Evolutionary conservation across 2,797 vertebrate genomes (phyloP), one percentile per base, ranked within the genome.

Genomic region (Myiotriccus ornatus): DNA sequence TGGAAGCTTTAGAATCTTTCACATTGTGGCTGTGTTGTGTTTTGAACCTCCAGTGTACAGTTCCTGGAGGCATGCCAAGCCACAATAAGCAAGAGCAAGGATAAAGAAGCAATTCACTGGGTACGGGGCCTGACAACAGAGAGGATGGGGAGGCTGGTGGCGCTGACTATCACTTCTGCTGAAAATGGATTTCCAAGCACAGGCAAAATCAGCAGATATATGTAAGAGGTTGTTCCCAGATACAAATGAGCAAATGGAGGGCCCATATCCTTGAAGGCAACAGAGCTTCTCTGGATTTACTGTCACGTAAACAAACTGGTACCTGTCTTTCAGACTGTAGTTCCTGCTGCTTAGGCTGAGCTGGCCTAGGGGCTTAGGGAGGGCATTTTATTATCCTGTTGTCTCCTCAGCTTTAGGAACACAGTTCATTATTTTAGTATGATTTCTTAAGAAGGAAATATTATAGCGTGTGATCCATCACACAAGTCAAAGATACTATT

Each of bases 401-500:
- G 77, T 81, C 78, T 91, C 64, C 50, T 67, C 65, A 92, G 63
- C 63, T 92, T 77, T 19, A 78, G 77, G 47, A 96, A 59, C 30
- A 92, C 22, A 47, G 27, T 43, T 85, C 77, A 82, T 81, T 68
- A 75, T 68, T 95, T 90, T 79, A 87, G 84, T 81, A 87, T 43
- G 56, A 90, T 93, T 95, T 93, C 80, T 91, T 92, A 93, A 87
- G 63, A 89, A 92, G 55, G 83, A 93, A 92, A 85, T 84, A 85
- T 44, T 92, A 81, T 23, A 76, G 56, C 5, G 8, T 41, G 49
- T 62, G 89, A 96, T 95, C 78, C 60, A 87, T 90, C 96, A 95
- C 63, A 79, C 52, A 76, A 95, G 75, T 78, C 75, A 90, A 92
- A 83, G 92, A 92, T 93, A 75, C 81, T 87, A 93, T 95, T 96